These are phyloP conservation scores for Leucoraja erinaceus DNA, from an alignment of 2,113 vertebrate species.

Conservation along the genomic window DNA sequence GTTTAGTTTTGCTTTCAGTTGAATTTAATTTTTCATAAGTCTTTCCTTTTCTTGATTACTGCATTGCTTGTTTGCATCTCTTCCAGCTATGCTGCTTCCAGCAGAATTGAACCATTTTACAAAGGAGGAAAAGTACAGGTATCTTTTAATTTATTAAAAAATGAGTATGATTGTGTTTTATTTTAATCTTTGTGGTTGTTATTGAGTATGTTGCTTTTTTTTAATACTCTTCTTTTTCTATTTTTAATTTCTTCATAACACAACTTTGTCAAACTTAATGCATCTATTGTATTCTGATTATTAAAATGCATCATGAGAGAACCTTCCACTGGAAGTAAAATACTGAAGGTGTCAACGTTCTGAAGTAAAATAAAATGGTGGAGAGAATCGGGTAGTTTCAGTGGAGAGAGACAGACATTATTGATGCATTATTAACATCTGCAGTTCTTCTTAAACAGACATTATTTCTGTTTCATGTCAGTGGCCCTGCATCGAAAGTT, in stretches of 20 bases:
- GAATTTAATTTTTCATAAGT: background rate
- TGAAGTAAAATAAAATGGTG: too few relatives aligned
- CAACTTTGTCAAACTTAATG: background rate
- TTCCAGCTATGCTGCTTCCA: slow-evolving; percentile 68
- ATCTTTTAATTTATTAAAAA: slow-evolving; percentile 37
- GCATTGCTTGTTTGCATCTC: slow-evolving; percentile 12
- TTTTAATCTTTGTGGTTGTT: background rate
- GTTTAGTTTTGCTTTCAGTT: background rate
- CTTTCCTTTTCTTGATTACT: background rate
- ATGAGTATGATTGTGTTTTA: background rate
- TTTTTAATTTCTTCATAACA: background rate
- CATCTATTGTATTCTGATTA: background rate
- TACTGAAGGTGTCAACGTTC: too few relatives aligned
- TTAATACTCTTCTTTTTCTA: background rate
- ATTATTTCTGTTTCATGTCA: too few relatives aligned
- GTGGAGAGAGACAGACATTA: too few relatives aligned
- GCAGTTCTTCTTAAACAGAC: too few relatives aligned
- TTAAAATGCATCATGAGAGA: background rate
- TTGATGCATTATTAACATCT: too few relatives aligned
- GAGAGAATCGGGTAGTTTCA: too few relatives aligned
- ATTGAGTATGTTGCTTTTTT: too few relatives aligned
- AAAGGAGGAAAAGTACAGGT: slow-evolving; percentile 92
- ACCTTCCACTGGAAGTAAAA: too few relatives aligned
- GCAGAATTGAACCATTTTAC: slow-evolving; percentile 89
- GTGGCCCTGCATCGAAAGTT: too few relatives aligned